Conservation (phyloP, 2,797 vertebrate genomes). For the Phyllotis vaccarum region DNA sequence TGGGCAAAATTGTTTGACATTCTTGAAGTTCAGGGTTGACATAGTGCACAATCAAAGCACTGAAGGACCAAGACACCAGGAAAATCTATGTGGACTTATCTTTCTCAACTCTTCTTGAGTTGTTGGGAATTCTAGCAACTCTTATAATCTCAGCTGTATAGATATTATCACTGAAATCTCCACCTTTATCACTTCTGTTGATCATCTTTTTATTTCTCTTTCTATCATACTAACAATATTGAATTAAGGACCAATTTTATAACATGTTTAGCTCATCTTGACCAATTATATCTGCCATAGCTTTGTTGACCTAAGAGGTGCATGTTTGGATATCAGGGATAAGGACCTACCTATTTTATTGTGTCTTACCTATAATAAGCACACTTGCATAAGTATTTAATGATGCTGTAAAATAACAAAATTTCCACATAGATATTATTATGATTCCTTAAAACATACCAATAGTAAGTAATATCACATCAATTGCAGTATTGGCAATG, state of each 20-base stretch:
- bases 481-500: too few relatives aligned
- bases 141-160: too few relatives aligned
- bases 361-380: neutral
- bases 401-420: neutral
- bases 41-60: neutral
- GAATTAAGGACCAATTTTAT: neutral
- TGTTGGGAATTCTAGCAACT: neutral
- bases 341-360: neutral
- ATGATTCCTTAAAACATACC: neutral
- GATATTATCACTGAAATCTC: too few relatives aligned
- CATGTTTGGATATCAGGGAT: neutral
- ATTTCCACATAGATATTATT: neutral
- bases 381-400: neutral
- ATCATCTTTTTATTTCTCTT: neutral
- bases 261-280: too few relatives aligned
- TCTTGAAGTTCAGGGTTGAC: neutral
- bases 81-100: neutral
- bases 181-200: neutral
- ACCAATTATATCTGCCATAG: neutral
- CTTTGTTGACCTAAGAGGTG: neutral
- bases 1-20: neutral
- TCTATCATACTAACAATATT: neutral
- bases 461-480: too few relatives aligned
- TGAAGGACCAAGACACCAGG: neutral
- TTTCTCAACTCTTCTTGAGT: neutral